These are phyloP conservation scores for Heliconius charithonia DNA, from an alignment of 2,888 invertebrate genomes.

Conservation along the genomic window DNA sequence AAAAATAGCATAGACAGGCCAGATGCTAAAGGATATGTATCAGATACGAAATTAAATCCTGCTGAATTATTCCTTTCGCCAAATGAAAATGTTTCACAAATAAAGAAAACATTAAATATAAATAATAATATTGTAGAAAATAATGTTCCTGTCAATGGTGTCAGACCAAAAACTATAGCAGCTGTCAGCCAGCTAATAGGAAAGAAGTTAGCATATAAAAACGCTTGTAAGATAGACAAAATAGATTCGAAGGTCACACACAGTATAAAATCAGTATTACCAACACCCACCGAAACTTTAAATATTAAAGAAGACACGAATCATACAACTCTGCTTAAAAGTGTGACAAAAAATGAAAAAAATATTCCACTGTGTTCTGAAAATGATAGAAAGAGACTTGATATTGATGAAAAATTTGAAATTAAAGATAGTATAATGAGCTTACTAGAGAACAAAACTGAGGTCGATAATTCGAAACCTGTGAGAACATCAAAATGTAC, in stretches of 20 bases:
- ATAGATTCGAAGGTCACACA: slow-evolving; percentile 72
- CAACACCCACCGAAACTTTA: slow-evolving; percentile 64
- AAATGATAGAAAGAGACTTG: slow-evolving; percentile 35
- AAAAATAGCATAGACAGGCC: slow-evolving; percentile 84
- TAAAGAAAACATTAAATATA: slow-evolving; percentile 75
- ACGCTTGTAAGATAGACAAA: slow-evolving; percentile 72
- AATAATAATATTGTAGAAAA: slow-evolving; percentile 79
- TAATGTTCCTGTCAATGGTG: slow-evolving; percentile 62
- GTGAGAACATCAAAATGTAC: slow-evolving; percentile 35
- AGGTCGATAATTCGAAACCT: slow-evolving; percentile 35
- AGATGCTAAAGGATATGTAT: slow-evolving; percentile 67
- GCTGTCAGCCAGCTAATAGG: slow-evolving; percentile 73
- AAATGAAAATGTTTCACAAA: slow-evolving; percentile 67
- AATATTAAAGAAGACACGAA: slow-evolving; percentile 58
- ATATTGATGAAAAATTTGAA: slow-evolving; percentile 44
- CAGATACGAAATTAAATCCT: slow-evolving; percentile 73
- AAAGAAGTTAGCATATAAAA: slow-evolving; percentile 71
- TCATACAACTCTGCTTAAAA: slow-evolving; percentile 39
- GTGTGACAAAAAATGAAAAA: slow-evolving; percentile 49
- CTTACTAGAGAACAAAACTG: slow-evolving; percentile 41
- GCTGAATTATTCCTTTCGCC: slow-evolving; percentile 76
- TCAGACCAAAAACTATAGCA: slow-evolving; percentile 69
- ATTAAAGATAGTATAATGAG: slow-evolving; percentile 39
- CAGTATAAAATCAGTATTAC: slow-evolving; percentile 74
- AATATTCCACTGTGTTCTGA: slow-evolving; percentile 33